Evolutionary conservation across 1,140 invertebrate species (phyloP), one percentile per base, ranked within the genome.

Genomic region (Drosophila arizonae): DNA sequence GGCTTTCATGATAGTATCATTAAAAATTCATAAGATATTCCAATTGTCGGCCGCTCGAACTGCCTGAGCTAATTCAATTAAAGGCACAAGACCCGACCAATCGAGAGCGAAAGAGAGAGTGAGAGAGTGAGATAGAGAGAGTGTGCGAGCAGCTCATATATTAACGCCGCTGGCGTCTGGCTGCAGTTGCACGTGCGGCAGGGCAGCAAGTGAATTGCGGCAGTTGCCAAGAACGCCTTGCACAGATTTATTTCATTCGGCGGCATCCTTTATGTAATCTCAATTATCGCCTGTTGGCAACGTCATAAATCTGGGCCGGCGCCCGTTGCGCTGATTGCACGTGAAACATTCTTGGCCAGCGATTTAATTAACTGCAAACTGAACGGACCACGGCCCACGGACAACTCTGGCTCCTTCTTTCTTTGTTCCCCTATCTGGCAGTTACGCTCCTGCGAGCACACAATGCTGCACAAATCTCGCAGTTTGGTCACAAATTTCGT

Each of bases 241-340:
- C 75, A 71, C 82, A 84, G 84, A 87, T 87, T 87, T 88, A 88
- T 88, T 88, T 84, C 75, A 88, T 87, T 33, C 45, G 33, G 48
- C 58, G 45, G 67, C 67, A 57, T 64, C 64, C 71, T 81, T 85
- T 73, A 86, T 79, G 74, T 87, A 82, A 88, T 88, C 88, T 88
- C 84, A 88, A 88, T 88, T 88, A 88, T 88, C 85, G 85, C 85
- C 84, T 80, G 61, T 77, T 80, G 84, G 84, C 71, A 70, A 74
- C 69, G 77, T 77, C 84, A 88, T 88, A 88, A 88, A 88, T 88
- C 43, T 21, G 41, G 30, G 54, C 52, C 56, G 51, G 41, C 69
- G 67, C 79, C 64, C 43, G 58, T 55, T 65, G 72, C 76, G 41
- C 65, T 77, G 81, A 85, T 84, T 84, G 74, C 81, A 85, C 61